Conservation (phyloP, 2,113 vertebrate species). For the Paradoxurus hermaphroditus region DNA sequence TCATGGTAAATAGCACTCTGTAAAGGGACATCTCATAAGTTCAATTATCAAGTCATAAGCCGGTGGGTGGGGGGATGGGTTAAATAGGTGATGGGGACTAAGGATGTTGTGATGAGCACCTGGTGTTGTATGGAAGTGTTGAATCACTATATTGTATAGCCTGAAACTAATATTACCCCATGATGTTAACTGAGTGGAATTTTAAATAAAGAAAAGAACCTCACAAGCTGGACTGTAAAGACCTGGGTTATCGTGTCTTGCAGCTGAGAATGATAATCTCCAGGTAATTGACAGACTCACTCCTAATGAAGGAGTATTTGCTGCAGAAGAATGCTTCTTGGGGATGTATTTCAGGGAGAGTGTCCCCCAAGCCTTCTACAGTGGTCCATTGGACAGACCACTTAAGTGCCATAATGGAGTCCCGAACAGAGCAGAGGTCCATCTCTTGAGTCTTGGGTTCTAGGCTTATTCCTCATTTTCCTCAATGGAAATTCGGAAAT, state of each 20-base stretch:
- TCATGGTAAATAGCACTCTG: neutral
- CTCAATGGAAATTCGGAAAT: neutral
- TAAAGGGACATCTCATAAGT: neutral
- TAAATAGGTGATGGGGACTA: neutral
- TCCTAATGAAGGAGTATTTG: neutral
- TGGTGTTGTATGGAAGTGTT: neutral
- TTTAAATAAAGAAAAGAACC: neutral
- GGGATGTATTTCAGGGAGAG: neutral
- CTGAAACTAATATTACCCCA: neutral
- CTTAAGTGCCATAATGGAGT: neutral
- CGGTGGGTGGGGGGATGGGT: neutral
- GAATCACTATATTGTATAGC: neutral
- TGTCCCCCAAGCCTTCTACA: neutral
- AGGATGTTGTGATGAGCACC: neutral
- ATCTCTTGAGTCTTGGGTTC: neutral
- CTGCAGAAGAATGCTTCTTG: neutral
- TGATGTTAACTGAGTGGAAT: neutral
- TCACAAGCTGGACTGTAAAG: neutral
- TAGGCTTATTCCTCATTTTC: neutral
- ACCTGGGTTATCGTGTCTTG: neutral
- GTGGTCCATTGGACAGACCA: neutral
- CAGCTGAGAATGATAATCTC: neutral
- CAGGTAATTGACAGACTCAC: neutral
- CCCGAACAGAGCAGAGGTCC: neutral
- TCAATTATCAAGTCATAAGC: neutral